A percentile compares a stretch with the other conserved stretches of the same genome.
phyloP scores from a whole-genome alignment of 2,888 invertebrate species.

The Crematogaster levior region DNA sequence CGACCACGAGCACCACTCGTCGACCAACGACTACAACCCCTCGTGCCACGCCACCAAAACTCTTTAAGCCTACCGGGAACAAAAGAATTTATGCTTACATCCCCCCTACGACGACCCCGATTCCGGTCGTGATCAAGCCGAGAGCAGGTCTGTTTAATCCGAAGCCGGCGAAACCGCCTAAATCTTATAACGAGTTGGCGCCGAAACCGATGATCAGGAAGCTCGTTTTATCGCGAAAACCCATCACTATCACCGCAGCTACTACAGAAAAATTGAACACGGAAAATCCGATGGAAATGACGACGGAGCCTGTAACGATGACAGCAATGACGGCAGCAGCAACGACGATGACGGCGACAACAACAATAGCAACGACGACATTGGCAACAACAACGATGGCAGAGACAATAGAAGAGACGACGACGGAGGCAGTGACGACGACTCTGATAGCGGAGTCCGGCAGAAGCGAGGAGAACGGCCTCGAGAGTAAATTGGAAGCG shows the following conservation, averaged over 20 bases:
- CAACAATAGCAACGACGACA: background rate
- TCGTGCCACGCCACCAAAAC: conserved; percentile 75
- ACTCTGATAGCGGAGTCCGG: conserved; percentile 39
- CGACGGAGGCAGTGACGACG: background rate
- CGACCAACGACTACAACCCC: conserved; percentile 69
- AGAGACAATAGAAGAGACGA: background rate
- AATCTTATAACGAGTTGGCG: conserved; percentile 81
- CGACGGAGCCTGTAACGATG: conserved; percentile 12
- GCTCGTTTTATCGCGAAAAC: conserved; percentile 76
- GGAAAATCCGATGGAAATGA: conserved; percentile 13
- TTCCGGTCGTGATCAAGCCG: conserved; percentile 81
- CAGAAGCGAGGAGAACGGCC: conserved; percentile 65
- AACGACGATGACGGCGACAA: background rate
- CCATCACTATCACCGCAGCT: conserved; percentile 55
- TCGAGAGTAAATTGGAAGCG: conserved; percentile 61
- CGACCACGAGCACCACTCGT: conserved; percentile 66
- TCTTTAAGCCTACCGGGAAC: conserved; percentile 80
- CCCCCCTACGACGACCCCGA: conserved; percentile 81
- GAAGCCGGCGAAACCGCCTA: conserved; percentile 81
- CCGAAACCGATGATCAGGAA: conserved; percentile 82
- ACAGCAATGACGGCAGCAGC: background rate
- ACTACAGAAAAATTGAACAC: background rate
- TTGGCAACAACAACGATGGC: conserved; percentile 8
- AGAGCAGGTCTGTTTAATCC: conserved; percentile 78
- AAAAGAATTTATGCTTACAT: conserved; percentile 80